Evolutionary conservation across 2,113 vertebrate genomes (phyloP), one percentile per base, ranked within the genome.

Genomic region (Tetrao urogallus): DNA sequence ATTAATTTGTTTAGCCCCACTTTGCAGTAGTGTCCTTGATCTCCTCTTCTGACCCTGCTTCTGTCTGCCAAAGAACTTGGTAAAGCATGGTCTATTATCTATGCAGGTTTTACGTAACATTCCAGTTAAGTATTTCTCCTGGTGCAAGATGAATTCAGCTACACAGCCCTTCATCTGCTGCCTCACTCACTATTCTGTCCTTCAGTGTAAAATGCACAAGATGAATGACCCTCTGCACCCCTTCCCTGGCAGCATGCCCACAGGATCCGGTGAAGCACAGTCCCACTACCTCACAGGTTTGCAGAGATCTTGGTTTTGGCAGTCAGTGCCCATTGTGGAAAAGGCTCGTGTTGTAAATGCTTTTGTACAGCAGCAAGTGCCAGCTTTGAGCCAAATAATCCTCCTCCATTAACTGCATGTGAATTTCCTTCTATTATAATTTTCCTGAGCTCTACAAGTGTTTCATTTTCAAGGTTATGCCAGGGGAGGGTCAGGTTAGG

Each of bases 191-290:
- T 43, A 74, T 77, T 58, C 38, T 52, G 19, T 18, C 20, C 2
- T 78, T 81, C 54, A 56, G 83, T 56, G 65, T 36, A 91, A 81
- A 83, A 54, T 18, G 4, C 20, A 0, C 0, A 7, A 20, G 30
- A 36, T 38, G 42, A 48, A 79, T n/a, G 14, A 56, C 10, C 2
- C 28, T 75, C 21, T 1, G 1, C 19, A 60, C 20, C 11, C 50
- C 21, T 63, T 80, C 1, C 0, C 8, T 43, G 21, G 4, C 30
- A 65, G 7, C 16, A 9, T 32, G 42, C 22, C 47, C 8, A 1
- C 52, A 85, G 64, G 36, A 28, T 11, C 8, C 7, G 8, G 5
- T 13, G 8, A 21, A 50, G 70, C 0, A 0, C 0, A 3, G 4
- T 5, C 14, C 0, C 0, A 25, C 25, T 64, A 38, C 38, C 32